Base-by-base conservation (phyloP, 2,797 vertebrate species). In the Oreochromis mossambicus region DNA sequence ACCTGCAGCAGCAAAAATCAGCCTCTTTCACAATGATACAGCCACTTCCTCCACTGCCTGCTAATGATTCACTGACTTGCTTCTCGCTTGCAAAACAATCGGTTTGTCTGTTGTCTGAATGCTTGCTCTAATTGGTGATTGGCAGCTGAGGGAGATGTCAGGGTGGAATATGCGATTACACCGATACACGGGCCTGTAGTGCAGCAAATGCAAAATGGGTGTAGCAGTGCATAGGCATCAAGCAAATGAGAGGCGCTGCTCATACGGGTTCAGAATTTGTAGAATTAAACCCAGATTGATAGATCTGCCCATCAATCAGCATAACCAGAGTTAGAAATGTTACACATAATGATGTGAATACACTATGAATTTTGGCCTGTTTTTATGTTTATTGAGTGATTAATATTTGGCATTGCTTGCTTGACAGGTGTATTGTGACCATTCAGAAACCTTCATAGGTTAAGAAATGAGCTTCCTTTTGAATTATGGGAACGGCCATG, bases 121-220 rank as follows among this genome's bases (percentile, higher is more conserved):
- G 76, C 75, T 54, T 61, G 81, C 82, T 87, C 70, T 89, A 88
- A 90, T 90, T 85, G 84, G 80, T 91, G 87, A 92, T 81, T 89
- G 92, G 81, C 90, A 92, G 90, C 83, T 66, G 84, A 81, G 86
- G 82, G 81, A 63, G 58, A 82, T 58, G 12, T 54, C 17, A 8
- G 66, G 51, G 79, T 43, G 24, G 77, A 80, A 84, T 78, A 82
- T 73, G 13, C 75, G 61, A 84, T 86, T 56, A 19, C 56, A 82
- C 61, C 54, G 11, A 43, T 68, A n/a, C 34, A 12, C 2, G 10
- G 4, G 19, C 56, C 81, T 29, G 21, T 81, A 66, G 54, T 38
- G 36, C 24, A 61, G 55, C 54, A 46, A 46, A 88, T 58, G 56
- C 29, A 24, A 76, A 78, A 86, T 32, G 55, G 24, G 17, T 48